Base-by-base conservation (phyloP, 2,113 vertebrate species). In the Bujurquina vittata region DNA sequence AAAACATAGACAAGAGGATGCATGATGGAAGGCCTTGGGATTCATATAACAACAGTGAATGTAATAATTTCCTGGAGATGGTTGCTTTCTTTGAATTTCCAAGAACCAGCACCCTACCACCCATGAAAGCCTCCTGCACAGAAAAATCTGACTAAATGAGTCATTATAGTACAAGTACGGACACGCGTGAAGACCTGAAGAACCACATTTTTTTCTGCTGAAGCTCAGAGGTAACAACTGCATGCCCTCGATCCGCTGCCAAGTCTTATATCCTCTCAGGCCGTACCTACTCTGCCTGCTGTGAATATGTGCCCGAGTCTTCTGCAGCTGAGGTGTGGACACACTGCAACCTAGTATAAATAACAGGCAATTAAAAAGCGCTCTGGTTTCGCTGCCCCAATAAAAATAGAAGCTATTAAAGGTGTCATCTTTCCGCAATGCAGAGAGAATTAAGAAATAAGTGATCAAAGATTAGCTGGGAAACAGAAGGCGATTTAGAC, bases 311-410 rank as follows among this genome's bases (percentile, higher is more conserved):
- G 43, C 33, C 80, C 29, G 29, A 1, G 15, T 17, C 37, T 49
- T 72, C 37, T 55, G 55, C 37, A 78, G 54, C 57, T 22, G 14
- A 67, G 40, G 67, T 55, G 63, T 31, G 20, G 17, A 74, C 56
- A 37, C 18, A 54, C 67, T 63, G 31, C 7, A 15, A 17, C 33
- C 72, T 18, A 29, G 20, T 76, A 77, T 37, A 52, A 43, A 77
- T 80, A 84, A 65, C 33, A 22, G 7, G 4, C n/a, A 61, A 79
- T 62, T 75, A 75, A 54, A 76, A 49, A 46, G 3, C 17, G 37
- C 63, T 89, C 59, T 26, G 29, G 31, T 86, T 84, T 75, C 59
- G 1, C 29, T 29, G 11, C 54, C 15, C 15, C 14, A 14, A 69
- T 84, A 35, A 58, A 43, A 22, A 20, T 49, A 60, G 29, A 33